Evolutionary conservation across 1,140 invertebrate species (phyloP).

Genomic region (Lysiphlebus fabarum): DNA sequence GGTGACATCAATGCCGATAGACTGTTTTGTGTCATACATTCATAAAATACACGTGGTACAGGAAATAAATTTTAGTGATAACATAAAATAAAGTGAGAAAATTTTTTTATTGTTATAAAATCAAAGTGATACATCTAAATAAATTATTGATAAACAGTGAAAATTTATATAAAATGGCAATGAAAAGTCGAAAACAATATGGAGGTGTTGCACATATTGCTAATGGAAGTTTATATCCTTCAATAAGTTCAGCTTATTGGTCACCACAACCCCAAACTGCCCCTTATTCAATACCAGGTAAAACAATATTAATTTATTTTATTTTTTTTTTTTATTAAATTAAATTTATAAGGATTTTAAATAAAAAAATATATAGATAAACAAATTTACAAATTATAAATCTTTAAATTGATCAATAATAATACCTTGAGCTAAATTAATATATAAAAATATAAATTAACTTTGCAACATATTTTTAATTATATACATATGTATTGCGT

Average conservation of each 20-base stretch:
- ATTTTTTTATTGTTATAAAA: too few species aligned
- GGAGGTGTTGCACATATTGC: constrained; percentile 36
- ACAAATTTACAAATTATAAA: constrained; percentile 8
- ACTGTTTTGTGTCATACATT: not conserved
- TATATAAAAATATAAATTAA: constrained; percentile 34
- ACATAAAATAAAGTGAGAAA: too few species aligned
- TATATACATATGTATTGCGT: constrained; percentile 15
- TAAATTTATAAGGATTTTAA: too few species aligned
- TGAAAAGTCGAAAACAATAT: constrained; percentile 50
- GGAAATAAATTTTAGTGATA: too few species aligned
- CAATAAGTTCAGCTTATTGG: constrained; percentile 77
- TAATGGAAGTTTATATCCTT: constrained; percentile 60
- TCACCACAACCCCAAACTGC: constrained; percentile 69
- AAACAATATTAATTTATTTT: constrained; percentile 22
- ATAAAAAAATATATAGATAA: constrained; percentile 4
- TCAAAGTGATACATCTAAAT: too few species aligned
- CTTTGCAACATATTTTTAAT: constrained; percentile 10
- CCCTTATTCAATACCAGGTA: constrained; percentile 76
- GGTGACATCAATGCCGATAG: constrained; percentile 16
- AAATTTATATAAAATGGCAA: constrained; percentile 39
- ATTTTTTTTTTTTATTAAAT: too few species aligned
- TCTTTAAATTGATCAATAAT: not conserved
- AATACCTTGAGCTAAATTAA: constrained; percentile 31
- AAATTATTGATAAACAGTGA: not conserved
- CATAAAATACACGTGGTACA: not conserved